Evolutionary conservation across 2,888 invertebrate species (phyloP), one percentile per base, ranked within the genome.

Genomic region (Nephrotoma guestfalica): DNA sequence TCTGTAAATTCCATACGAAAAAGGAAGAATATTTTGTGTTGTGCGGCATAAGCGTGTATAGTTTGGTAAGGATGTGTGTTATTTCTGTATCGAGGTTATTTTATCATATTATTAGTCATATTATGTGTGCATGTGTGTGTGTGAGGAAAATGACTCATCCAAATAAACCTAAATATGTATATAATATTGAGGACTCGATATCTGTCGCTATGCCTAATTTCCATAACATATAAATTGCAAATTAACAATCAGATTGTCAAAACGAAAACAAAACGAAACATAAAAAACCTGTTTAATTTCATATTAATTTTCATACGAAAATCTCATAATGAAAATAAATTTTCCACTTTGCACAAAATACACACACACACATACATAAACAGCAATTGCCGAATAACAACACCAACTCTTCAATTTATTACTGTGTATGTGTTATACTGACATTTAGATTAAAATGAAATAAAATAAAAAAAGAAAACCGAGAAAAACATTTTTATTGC

Each of bases 401-500:
- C 71, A 71, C 71, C 71, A 71, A 9, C 71, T 71, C 71, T 71
- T 71, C 71, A 71, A 71, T 71, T 71, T 71, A 71, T 71, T 71
- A 71, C 71, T 71, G 71, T 71, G 71, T 71, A 71, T 71, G 71
- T 71, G 71, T 71, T 71, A 71, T 71, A 71, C 71, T 71, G 71
- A 71, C 30, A 84, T 84, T 84, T 84, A 84, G 84, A 84, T 84
- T 84, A 84, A 41, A 42, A 84, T 6, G 15, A 84, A 84, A 42
- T 84, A 41, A 83, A 83, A 83, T 4, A 83, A 30, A 83, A 83
- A 83, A 83, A 83, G 41, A 41, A 84, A 84, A 84, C n/a, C 41
- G 41, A 84, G 42, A 84, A 84, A 41, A 84, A 84, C 84, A 84
- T 84, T 84, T 84, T 84, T 84, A 84, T 84, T 84, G 84, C 84